Base-by-base conservation (phyloP, 2,113 vertebrate genomes). In the Todiramphus chloris region DNA sequence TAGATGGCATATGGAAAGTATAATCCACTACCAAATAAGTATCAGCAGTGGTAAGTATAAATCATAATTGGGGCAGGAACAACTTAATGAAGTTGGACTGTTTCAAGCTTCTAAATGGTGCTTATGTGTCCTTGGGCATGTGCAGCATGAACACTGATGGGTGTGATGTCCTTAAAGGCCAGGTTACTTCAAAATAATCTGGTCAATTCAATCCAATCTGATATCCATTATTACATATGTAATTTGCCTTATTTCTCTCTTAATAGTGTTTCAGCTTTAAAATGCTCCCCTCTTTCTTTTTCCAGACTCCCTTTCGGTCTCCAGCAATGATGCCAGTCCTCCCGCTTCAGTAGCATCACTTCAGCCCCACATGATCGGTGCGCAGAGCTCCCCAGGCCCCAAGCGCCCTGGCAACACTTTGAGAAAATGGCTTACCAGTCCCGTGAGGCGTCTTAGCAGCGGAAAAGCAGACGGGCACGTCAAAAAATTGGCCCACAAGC, bases 381-480 rank as follows among this genome's bases (percentile, higher is more conserved):
- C 99, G 6, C 99, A 99, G 95, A 99, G 99, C 87, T 99, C 99
- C 3, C 99, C 99, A 0, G 99, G 99, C 10, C 99, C 99, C 80
- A 99, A 99, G 87, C 98, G 99, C n/a, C 99, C 99, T 1, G 99
- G 99, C 67, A 99, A 99, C 96, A 99, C 99, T 3, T 96, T 99
- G 83, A 98, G 99, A 35, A 99, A 99, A 69, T 99, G 99, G 99
- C 98, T 99, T 30, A 99, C 99, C 53, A 99, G 99, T 95, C 99
- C 99, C 0, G 99, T 99, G 96, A 98, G 99, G 66, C 98, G 99
- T 53, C 98, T 99, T 1, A 99, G 99, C 98, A 99, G 99, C 31
- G 99, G 99, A 48, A 99, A 99, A 92, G 99, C 99, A 0, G 99
- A 99, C 0, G 99, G 99, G 46, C 99, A 99, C 1, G 99, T 99